Evolutionary conservation across 2,888 invertebrate genomes (phyloP), one percentile per base, ranked within the genome.

Genomic region (Hoplodrina ambigua): DNA sequence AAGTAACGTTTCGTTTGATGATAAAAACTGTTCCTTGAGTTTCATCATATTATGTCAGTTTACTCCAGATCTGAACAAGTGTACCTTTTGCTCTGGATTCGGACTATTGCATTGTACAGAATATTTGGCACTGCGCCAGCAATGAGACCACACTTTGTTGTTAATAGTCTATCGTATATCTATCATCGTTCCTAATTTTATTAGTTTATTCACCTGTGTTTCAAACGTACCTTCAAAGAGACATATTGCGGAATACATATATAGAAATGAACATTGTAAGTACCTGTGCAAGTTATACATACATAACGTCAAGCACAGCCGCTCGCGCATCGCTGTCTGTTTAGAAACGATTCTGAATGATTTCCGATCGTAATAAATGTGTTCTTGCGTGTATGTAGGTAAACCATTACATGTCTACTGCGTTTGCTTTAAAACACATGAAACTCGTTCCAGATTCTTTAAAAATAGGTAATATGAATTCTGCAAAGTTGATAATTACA

Each of bases 291-390:
- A 68, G 53, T 55, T 52, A 68, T 49, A 61, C 13, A 68, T 49
- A 61, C 13, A 44, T 57, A 60, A 11, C 15, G 50, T 49, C 15
- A 53, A 46, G 44, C 52, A 63, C 19, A 66, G 33, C n/a, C 33
- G 64, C 58, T 33, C 41, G 53, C 46, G 44, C 78, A 57, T 63
- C 25, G 70, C 76, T 81, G 85, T 86, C 83, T 88, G 86, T 90
- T 89, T 89, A 86, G 83, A 88, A 88, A 86, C 85, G 76, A 83
- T 82, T 83, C 87, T 85, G 86, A 91, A 90, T 90, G 90, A 92
- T 94, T 93, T 92, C 92, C 91, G 90, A 91, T 87, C 77, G 85
- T 87, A 90, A 92, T 93, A 93, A 93, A 93, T 90, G 87, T 88
- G 84, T 86, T 88, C 80, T 79, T 86, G 81, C 82, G 84, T 63